These are phyloP conservation scores for Lagorchestes hirsutus DNA, from an alignment of 2,797 vertebrate species.

Conservation along the genomic window DNA sequence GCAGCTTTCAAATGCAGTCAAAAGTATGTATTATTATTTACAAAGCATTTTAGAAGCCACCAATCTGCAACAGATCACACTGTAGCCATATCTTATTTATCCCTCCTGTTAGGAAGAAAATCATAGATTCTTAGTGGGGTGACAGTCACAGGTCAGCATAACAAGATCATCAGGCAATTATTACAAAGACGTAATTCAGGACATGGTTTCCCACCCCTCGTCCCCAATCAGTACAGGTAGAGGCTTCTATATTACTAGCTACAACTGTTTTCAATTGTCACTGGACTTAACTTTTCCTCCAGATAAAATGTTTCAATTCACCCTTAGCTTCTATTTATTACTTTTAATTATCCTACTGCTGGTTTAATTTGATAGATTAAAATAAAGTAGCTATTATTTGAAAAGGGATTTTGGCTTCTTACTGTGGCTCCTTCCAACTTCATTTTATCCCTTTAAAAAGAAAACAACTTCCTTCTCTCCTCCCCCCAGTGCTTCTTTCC, in stretches of 20 bases:
- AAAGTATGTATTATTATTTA: slow-evolving; percentile 11
- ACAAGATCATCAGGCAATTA: neutral
- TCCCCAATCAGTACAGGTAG: neutral
- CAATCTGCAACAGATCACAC: neutral
- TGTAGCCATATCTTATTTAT: neutral
- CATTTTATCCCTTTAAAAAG: neutral
- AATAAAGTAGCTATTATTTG: neutral
- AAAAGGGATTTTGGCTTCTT: neutral
- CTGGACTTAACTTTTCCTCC: neutral
- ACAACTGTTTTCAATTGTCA: neutral
- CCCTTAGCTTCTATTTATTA: neutral
- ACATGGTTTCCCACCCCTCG: neutral
- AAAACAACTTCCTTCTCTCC: neutral
- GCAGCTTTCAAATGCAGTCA: neutral
- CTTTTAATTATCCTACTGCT: neutral
- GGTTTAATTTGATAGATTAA: neutral
- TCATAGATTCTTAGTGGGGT: neutral
- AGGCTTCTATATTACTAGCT: neutral
- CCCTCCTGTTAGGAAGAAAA: neutral
- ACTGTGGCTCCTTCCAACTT: neutral
- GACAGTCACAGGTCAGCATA: slow-evolving; percentile 40
- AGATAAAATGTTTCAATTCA: neutral
- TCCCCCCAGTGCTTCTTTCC: neutral
- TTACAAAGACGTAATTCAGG: slow-evolving; percentile 43
- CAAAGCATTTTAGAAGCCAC: slow-evolving; percentile 1